These are phyloP conservation scores for Urocitellus parryii DNA, from an alignment of 2,113 vertebrate species.

Conservation along the genomic window DNA sequence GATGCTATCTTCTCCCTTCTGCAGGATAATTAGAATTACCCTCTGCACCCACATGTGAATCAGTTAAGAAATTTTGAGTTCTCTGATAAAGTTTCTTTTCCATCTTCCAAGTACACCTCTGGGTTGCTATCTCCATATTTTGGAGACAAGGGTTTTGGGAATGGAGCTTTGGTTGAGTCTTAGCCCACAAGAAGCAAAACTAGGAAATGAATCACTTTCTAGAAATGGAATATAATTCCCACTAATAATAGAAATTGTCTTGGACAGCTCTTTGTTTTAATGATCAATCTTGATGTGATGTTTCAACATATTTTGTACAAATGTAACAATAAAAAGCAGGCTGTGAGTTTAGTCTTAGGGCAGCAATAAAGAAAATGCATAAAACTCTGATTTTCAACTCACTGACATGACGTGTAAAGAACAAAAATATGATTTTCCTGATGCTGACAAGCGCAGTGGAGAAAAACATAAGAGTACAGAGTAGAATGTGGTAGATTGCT, in stretches of 20 bases:
- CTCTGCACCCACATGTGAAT: not conserved
- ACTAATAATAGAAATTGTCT: not conserved
- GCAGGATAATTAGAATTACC: not conserved
- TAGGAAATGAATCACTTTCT: not conserved
- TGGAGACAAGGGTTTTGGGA: not conserved
- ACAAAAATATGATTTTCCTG: not conserved
- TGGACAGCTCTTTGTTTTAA: not conserved
- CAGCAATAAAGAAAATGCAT: not conserved
- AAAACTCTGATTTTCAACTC: not conserved
- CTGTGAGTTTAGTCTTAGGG: not conserved
- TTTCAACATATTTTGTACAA: not conserved
- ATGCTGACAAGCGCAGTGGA: not conserved
- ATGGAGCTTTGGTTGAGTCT: not conserved
- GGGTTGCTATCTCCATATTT: not conserved
- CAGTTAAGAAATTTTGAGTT: not conserved
- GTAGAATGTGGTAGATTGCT: not conserved
- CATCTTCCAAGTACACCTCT: not conserved
- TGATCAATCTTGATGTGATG: not conserved
- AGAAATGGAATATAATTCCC: conserved; percentile 24
- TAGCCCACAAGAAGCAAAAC: not conserved
- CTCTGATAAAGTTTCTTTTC: not conserved
- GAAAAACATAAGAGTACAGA: not conserved
- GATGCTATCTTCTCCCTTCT: not conserved
- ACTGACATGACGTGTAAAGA: not conserved
- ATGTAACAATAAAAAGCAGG: not conserved